These are phyloP conservation scores for Tachystola acroxantha DNA, from an alignment of 2,888 invertebrate genomes.

Conservation along the genomic window DNA sequence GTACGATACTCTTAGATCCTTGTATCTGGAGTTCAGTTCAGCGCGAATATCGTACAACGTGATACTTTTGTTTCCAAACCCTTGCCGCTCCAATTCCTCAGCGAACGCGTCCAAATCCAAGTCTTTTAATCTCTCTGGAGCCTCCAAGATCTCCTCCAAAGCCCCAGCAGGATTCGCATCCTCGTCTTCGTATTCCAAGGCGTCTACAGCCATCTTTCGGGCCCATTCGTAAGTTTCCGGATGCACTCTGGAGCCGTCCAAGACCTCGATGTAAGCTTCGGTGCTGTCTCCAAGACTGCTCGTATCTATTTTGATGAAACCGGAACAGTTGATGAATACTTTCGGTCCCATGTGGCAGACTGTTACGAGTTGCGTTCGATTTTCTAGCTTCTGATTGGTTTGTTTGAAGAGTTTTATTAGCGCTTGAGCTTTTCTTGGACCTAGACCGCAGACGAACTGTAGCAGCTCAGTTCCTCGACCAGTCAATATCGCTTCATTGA, in stretches of 20 bases:
- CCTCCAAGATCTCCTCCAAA: conserved; percentile 96
- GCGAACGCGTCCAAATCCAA: conserved; percentile 99
- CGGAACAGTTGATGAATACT: conserved; percentile 99
- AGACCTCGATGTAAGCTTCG: conserved; percentile 95
- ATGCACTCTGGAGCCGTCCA: conserved; percentile 98
- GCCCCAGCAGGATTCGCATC: conserved; percentile 98
- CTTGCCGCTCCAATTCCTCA: conserved; percentile 95
- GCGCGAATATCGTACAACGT: conserved; percentile 98
- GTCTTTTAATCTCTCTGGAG: conserved; percentile 95
- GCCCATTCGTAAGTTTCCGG: conserved; percentile 99
- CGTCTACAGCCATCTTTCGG: conserved; percentile 99
- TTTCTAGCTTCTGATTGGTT: conserved; percentile 94
- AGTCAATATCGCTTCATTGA: conserved; percentile 94
- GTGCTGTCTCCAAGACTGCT: conserved; percentile 96
- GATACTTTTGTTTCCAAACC: conserved; percentile 92
- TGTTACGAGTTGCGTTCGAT: conserved; percentile 96
- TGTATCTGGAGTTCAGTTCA: conserved; percentile 95
- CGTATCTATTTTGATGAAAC: conserved; percentile 99
- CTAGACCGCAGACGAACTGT: conserved; percentile 98
- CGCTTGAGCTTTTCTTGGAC: conserved; percentile 95
- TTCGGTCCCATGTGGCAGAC: conserved; percentile 98
- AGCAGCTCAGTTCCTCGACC: conserved; percentile 92
- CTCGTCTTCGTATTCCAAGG: conserved; percentile 98
- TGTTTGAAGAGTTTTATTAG: conserved; percentile 92
- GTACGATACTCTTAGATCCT: conserved; percentile 90